phyloP scores from a whole-genome alignment of 1,140 invertebrate species.

The Macrotrachela quadricornifera region DNA sequence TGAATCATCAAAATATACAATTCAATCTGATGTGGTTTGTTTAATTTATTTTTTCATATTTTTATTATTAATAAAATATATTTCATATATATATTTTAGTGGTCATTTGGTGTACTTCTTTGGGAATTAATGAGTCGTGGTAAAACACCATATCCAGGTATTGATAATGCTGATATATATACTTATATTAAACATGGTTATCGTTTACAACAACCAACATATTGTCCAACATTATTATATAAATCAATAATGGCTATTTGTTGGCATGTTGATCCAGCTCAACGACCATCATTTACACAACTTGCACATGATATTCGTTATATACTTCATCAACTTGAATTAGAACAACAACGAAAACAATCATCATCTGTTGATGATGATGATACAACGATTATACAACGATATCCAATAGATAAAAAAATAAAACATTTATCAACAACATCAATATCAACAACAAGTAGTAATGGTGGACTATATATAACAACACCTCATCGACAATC shows the following conservation, averaged over 20 bases:
- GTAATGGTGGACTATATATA: too few species aligned
- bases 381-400: too few species aligned
- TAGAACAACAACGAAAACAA: too few species aligned
- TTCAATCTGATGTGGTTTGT: conserved; percentile 62
- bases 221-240: conserved; percentile 70
- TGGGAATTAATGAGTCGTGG: conserved; percentile 97
- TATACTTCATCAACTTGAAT: too few species aligned
- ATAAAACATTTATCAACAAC: too few species aligned
- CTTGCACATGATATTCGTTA: conserved; percentile 11
- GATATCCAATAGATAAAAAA: too few species aligned
- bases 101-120: conserved; percentile 89
- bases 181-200: conserved; percentile 80
- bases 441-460: too few species aligned
- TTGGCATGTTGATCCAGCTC: conserved; percentile 72
- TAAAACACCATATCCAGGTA: conserved; percentile 74
- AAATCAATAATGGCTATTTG: conserved; percentile 74
- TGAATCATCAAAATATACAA: conserved; percentile 79
- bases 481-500: too few species aligned
- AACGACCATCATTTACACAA: conserved; percentile 62
- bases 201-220: conserved; percentile 65
- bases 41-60: too few species aligned
- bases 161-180: conserved; percentile 87
- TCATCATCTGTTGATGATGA: too few species aligned
- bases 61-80: too few species aligned
- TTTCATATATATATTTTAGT: conserved; percentile 21